Base-by-base conservation (phyloP, 1,140 invertebrate genomes). In the Phortica variegata region DNA sequence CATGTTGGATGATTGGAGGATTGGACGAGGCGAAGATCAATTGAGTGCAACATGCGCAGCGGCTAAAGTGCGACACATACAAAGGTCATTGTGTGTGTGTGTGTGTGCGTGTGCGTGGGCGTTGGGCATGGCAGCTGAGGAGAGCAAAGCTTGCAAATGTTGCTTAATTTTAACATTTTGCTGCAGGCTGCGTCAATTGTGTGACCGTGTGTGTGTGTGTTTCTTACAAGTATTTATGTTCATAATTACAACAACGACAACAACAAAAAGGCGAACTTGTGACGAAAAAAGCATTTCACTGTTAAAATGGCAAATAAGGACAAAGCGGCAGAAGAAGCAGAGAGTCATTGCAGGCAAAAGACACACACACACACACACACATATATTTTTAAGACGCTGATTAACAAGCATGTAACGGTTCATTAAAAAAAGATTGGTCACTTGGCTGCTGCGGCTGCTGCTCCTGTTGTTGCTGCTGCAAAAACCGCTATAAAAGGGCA, bases 341-440 rank as follows among this genome's bases (percentile, higher is more conserved):
- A 10, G n/a, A 19, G 31, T 19, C 21, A 6, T 34, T 18, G 29
- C 18, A 3, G n/a, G n/a, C n/a, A n/a, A n/a, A n/a, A n/a, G n/a
- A n/a, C n/a, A n/a, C n/a, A n/a, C n/a, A n/a, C n/a, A n/a, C n/a
- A n/a, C n/a, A n/a, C n/a, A n/a, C n/a, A 16, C 6, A 36, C 6
- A 20, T 20, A 39, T 33, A 21, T 49, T 47, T 45, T 43, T 43
- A 48, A 45, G 37, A 41, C 41, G 21, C 49, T 54, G 65, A 58
- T 69, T 69, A 69, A 69, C 65, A 69, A 70, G 65, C 65, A 54
- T 61, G 66, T 69, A 63, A 69, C 69, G 63, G 56, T 68, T 66
- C 57, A 58, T 63, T 69, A 53, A 49, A 56, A 43, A 53, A 45
- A 42, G 43, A 51, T 21, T 34, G 6, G 12, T 29, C 12, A 34